Evolutionary conservation across 2,797 vertebrate species (phyloP), one percentile per base, ranked within the genome.

Genomic region (Melanotaenia trifasciata): DNA sequence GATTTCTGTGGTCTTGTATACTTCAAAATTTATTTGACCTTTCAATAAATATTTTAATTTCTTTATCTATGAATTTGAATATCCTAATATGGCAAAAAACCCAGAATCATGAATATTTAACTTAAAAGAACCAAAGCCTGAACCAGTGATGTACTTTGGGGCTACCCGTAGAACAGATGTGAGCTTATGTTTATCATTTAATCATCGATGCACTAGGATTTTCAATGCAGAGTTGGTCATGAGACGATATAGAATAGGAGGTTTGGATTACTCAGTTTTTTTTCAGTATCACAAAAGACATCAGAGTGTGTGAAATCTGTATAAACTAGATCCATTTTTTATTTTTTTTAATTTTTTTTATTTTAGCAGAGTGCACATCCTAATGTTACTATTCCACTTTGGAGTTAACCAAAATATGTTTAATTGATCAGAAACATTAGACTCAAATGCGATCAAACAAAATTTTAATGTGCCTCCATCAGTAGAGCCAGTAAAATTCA

Each of bases 141-240:
- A 54, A 74, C 16, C 43, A 45, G 43, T 20, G 43, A 45, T 45
- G 43, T 7, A 45, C 18, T 45, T 6, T 45, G 4, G 5, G 18
- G 18, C 16, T 20, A 20, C 43, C 5, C 18, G 5, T 20, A 45
- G 43, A 45, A 14, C 14, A 4, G 3, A 43, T 38, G 35, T 8
- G 14, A 43, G 43, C 43, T 45, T 64, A 57, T 61, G 67, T 74
- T 70, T 74, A 58, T 74, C 60, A 81, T 74, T 67, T 74, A 45
- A 58, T 72, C 60, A 81, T 79, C 60, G 65, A 68, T 70, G 7
- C 1, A 64, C 50, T 50, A 51, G 43, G 45, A 43, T 53, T 64
- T 67, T 12, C 66, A 50, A 67, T 60, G 38, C 38, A 38, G 28
- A 58, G 33, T 51, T 51, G 8, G 22, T 22, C 4, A 51, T 51